Evolutionary conservation across 2,888 invertebrate species (phyloP).

Genomic region (Panzeria rudis): DNA sequence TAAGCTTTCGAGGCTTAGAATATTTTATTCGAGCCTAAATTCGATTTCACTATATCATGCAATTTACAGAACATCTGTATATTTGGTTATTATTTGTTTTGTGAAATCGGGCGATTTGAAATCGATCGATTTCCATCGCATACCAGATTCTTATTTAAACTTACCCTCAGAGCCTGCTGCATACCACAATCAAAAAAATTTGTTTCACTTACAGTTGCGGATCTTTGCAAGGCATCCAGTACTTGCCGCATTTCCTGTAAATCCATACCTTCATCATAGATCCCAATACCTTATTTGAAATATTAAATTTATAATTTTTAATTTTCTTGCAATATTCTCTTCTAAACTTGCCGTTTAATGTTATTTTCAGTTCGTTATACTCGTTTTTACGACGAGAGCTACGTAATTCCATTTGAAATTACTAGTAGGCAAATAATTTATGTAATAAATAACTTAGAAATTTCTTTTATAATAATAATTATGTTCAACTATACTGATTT

Average conservation of each 20-base stretch:
- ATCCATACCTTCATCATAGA: constrained; percentile 78
- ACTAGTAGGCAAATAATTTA: background rate
- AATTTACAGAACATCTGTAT: too few relatives aligned
- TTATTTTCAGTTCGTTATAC: constrained; percentile 49
- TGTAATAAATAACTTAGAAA: background rate
- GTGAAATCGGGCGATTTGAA: too few relatives aligned
- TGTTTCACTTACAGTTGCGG: constrained; percentile 62
- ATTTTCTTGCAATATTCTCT: background rate
- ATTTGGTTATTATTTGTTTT: too few relatives aligned
- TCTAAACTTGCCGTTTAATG: constrained; percentile 46
- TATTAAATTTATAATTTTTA: background rate
- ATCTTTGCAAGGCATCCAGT: constrained; percentile 74
- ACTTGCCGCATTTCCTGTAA: constrained; percentile 77
- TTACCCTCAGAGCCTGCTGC: constrained; percentile 75
- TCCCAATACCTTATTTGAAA: constrained; percentile 73
- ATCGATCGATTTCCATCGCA: too few relatives aligned
- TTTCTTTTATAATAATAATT: constrained; percentile 9
- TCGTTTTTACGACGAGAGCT: constrained; percentile 31
- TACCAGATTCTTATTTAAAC: background rate
- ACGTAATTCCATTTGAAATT: constrained; percentile 60
- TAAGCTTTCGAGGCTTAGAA: too few relatives aligned
- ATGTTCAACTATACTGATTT: background rate
- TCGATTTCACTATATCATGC: too few relatives aligned
- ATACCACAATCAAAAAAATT: constrained; percentile 57
- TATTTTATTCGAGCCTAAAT: too few relatives aligned